A percentile compares a stretch with the other conserved stretches of the same genome.
phyloP scores from a whole-genome alignment of 2,797 vertebrate genomes.

The Gadopsis bispinosus region DNA sequence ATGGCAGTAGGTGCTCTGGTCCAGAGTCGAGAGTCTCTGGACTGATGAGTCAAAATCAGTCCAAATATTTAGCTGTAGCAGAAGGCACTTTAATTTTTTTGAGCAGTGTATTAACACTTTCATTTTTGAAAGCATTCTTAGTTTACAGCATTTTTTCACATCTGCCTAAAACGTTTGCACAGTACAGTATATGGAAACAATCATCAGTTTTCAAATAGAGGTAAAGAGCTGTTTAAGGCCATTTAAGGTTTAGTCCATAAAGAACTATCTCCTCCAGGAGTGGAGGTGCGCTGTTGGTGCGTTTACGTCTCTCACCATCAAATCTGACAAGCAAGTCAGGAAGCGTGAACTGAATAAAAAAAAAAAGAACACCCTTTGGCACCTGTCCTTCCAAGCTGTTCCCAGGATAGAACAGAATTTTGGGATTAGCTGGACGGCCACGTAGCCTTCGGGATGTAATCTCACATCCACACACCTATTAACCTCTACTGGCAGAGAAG shows the following conservation, averaged over 20 bases:
- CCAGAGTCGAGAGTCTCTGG: no score
- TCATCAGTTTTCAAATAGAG: neutral
- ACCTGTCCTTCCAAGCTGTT: constrained; percentile 55
- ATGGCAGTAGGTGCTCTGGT: no score
- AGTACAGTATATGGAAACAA: neutral
- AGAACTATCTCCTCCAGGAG: constrained; percentile 15
- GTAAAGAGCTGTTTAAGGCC: neutral
- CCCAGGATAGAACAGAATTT: constrained; percentile 63
- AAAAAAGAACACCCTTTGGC: constrained; percentile 47
- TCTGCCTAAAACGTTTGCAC: no score
- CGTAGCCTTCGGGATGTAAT: constrained; percentile 72
- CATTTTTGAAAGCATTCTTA: no score
- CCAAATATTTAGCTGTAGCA: no score
- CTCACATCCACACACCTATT: constrained; percentile 73
- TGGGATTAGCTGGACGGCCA: constrained; percentile 60
- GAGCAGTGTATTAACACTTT: no score
- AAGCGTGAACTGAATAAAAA: constrained; percentile 50
- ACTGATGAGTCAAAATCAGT: no score
- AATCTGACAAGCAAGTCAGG: constrained; percentile 61
- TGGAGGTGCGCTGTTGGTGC: constrained; percentile 17
- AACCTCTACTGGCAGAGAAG: constrained; percentile 74
- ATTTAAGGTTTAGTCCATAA: constrained; percentile 12
- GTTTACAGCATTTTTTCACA: no score
- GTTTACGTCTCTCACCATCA: constrained; percentile 64
- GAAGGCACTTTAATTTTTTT: no score